Percentiles rank a stretch among this genome's conserved stretches.
phyloP scores from a whole-genome alignment of 2,113 vertebrate species.

The Thryonomys swinderianus region DNA sequence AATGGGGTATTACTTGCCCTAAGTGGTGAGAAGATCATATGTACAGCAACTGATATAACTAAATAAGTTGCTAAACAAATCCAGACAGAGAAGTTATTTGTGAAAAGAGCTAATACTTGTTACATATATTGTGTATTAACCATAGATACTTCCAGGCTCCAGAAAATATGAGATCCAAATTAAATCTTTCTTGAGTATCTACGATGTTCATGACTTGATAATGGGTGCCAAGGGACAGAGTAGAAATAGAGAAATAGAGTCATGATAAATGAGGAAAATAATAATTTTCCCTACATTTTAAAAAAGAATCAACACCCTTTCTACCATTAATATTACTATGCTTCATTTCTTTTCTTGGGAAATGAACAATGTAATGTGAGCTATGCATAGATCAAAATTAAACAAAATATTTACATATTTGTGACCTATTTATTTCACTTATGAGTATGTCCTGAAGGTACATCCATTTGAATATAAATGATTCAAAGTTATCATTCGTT shows the following conservation, averaged over 20 bases:
- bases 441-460: no score
- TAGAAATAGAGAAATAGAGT: constrained; percentile 13
- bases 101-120: constrained; percentile 34
- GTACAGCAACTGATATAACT: neutral
- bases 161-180: constrained; percentile 19
- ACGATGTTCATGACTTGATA: neutral
- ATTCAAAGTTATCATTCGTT: no score
- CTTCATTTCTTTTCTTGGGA: neutral
- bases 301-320: constrained; percentile 27
- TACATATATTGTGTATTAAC: constrained; percentile 36
- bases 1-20: neutral
- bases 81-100: neutral
- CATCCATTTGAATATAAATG: no score
- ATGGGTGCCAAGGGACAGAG: neutral
- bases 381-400: constrained; percentile 5
- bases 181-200: constrained; percentile 31
- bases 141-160: neutral
- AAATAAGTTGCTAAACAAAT: constrained; percentile 9
- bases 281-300: constrained; percentile 36
- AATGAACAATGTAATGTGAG: neutral
- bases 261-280: constrained; percentile 25
- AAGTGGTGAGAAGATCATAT: constrained; percentile 3
- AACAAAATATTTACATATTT: no score
- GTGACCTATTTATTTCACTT: no score
- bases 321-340: neutral